Base-by-base conservation (phyloP, 2,113 vertebrate genomes). In the Pampusana beccarii region DNA sequence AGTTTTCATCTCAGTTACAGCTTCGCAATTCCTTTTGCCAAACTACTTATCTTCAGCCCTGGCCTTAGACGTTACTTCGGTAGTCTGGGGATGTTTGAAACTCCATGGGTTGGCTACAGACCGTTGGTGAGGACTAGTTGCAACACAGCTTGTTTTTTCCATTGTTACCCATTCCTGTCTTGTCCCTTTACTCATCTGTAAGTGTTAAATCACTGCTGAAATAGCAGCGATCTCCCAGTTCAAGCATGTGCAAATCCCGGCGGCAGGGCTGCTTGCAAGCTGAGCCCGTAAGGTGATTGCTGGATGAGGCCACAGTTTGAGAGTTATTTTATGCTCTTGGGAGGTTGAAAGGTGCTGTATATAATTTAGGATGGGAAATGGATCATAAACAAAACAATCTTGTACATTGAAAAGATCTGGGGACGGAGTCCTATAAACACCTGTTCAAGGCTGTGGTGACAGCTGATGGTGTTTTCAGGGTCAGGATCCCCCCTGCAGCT, bases 401-500 rank as follows among this genome's bases (percentile, higher is more conserved):
- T 91, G 28, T 86, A 87, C 61, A 60, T 92, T 89, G 90, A 66
- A 83, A 95, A 92, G 91, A 61, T 80, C 46, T 89, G 94, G 64
- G 67, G 77, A 89, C 81, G 64, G 86, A 87, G 90, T 94, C 83
- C 69, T 95, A 65, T 80, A 97, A 96, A 97, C 98, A 98, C 98
- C 98, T 98, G 98, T 96, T 94, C 67, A 83, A 80, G 92, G 66
- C 70, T 80, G 91, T 14, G 48, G 91, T 95, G 95, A 93, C 97
- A 98, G 97, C 97, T 97, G 97, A 88, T 44, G 80, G 70, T 66
- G 56, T 90, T 97, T 92, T 90, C 29, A 38, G 78, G 67, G 81
- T 95, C 80, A 93, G 93, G 72, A 72, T 93, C 93, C 77, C 64
- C n/a, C 58, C 26, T 65, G 90, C 98, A 98, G 98, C 97, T 98